Percentiles rank a stretch among this genome's conserved stretches.
Evolutionary conservation across 2,113 vertebrate species (phyloP).

Genomic region (Dolichotis patagonum): DNA sequence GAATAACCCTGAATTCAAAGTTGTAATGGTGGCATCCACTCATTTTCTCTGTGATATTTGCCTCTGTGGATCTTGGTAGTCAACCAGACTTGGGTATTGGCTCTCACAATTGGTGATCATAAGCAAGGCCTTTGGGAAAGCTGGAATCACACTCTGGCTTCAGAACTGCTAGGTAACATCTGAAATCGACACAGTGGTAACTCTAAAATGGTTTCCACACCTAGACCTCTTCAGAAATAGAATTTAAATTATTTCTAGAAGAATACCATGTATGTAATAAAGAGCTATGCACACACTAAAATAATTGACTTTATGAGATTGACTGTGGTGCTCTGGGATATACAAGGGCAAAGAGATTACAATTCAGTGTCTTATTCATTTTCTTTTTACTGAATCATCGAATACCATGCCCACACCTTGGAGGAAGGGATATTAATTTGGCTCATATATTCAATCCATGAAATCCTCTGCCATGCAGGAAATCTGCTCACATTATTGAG

Average conservation of each 20-base stretch:
- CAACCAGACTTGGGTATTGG: not conserved
- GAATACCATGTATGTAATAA: not conserved
- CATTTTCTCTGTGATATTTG: not conserved
- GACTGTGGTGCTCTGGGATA: not conserved
- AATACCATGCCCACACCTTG: not conserved
- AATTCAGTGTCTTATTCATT: not conserved
- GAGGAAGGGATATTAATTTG: not conserved
- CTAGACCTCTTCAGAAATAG: not conserved
- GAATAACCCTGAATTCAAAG: not conserved
- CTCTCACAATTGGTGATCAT: not conserved
- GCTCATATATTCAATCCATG: not conserved
- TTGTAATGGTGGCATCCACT: not conserved
- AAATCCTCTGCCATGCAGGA: not conserved
- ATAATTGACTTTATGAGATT: not conserved
- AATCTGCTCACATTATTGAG: not conserved
- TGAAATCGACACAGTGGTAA: not conserved
- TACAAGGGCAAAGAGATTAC: not conserved
- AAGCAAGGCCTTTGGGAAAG: not conserved
- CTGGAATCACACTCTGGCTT: not conserved
- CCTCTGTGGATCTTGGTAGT: not conserved
- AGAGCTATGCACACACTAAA: not conserved
- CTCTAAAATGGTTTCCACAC: not conserved
- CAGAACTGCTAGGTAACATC: not conserved
- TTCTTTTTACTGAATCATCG: not conserved
- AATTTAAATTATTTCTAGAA: not conserved